A percentile compares a stretch with the other conserved stretches of the same genome.
Evolutionary conservation across 2,888 invertebrate genomes (phyloP).

Genomic region (Lithophane socia): DNA sequence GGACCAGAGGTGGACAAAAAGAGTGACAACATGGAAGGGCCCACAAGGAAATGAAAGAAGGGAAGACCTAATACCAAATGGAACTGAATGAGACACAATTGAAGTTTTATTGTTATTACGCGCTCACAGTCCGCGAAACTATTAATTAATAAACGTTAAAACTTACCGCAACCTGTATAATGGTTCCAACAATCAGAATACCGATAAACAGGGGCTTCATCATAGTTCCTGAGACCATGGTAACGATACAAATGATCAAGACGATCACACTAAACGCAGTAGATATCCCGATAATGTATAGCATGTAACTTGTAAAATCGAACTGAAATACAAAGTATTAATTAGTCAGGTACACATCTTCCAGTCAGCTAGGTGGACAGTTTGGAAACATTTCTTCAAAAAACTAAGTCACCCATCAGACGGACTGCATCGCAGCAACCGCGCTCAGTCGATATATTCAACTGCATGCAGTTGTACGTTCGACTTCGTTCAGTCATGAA

Average conservation of each 20-base stretch:
- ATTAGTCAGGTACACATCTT: background rate
- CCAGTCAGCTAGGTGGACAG: background rate
- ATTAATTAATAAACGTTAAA: background rate
- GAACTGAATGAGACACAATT: too few species aligned
- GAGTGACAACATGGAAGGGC: too few species aligned
- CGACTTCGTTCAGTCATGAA: too few species aligned
- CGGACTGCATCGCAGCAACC: too few species aligned
- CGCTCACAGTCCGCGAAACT: too few species aligned
- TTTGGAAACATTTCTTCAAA: background rate
- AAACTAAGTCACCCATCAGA: background rate
- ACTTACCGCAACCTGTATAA: slow-evolving; percentile 54
- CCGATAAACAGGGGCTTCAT: slow-evolving; percentile 31
- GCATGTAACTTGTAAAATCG: slow-evolving; percentile 53
- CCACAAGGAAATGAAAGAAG: too few species aligned
- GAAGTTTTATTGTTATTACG: too few species aligned
- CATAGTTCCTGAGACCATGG: background rate
- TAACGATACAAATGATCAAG: slow-evolving; percentile 9
- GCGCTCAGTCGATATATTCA: too few species aligned
- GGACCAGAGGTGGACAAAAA: too few species aligned
- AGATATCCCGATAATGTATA: slow-evolving; percentile 31
- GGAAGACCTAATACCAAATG: too few species aligned
- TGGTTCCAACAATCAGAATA: slow-evolving; percentile 31
- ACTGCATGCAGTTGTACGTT: too few species aligned
- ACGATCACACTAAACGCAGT: slow-evolving; percentile 31
- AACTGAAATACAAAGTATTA: slow-evolving; percentile 46